Evolutionary conservation across 2,797 vertebrate species (phyloP).

Genomic region (Buceros bicornis): DNA sequence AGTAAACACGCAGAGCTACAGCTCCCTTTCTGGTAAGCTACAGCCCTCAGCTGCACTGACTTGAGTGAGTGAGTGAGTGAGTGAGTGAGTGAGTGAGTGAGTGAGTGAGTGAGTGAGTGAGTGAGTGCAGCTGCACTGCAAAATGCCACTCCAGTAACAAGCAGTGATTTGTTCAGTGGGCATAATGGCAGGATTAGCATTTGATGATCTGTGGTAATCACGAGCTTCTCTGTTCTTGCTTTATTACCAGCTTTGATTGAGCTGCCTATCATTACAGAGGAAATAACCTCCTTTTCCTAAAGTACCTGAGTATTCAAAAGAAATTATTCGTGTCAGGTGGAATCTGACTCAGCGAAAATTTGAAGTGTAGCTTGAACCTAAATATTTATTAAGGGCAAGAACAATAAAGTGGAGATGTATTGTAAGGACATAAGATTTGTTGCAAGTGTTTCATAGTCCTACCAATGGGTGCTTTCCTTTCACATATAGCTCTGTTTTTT

Average conservation of each 20-base stretch:
- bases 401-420: neutral
- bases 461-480: neutral
- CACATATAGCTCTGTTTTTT: neutral
- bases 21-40: neutral
- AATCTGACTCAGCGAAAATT: neutral
- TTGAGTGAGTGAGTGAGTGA: neutral
- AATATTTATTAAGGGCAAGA: neutral
- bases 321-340: neutral
- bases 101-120: too few species aligned
- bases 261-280: neutral
- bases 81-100: neutral
- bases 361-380: neutral
- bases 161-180: neutral
- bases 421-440: neutral
- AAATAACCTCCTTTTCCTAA: neutral
- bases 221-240: neutral
- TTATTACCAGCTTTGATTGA: neutral
- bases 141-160: neutral
- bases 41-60: neutral
- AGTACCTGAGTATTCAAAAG: neutral
- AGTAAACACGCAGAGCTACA: neutral
- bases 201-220: neutral
- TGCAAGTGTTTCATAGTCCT: neutral
- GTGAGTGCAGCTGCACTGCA: neutral
- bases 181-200: neutral